Conservation (phyloP, 2,797 vertebrate genomes). For the Pyrocephalus nanus region DNA sequence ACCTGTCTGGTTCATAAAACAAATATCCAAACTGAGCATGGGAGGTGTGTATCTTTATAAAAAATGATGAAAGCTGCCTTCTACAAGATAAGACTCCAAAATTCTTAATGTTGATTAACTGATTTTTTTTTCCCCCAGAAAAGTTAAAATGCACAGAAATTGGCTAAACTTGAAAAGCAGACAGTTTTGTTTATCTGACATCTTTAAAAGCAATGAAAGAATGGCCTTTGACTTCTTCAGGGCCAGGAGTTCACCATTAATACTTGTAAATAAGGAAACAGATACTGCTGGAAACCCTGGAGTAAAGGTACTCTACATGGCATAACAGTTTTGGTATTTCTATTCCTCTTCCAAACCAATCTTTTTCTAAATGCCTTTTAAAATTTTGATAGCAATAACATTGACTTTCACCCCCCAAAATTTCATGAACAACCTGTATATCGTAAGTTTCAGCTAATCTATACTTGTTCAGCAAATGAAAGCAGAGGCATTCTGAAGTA, state of each 20-base stretch:
- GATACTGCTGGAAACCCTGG: neutral
- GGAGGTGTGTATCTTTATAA: neutral
- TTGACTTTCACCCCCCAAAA: neutral
- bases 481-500: neutral
- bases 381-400: neutral
- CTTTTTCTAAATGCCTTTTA: neutral
- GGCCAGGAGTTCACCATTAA: neutral
- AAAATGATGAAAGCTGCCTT: neutral
- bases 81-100: neutral
- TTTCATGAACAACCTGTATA: neutral
- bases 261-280: neutral
- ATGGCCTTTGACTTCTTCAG: neutral
- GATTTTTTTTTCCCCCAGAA: neutral
- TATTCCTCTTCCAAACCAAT: neutral
- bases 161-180: neutral
- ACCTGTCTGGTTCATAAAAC: neutral
- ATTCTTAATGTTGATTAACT: neutral
- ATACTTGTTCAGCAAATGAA: neutral
- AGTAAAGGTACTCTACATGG: neutral
- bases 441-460: neutral
- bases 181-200: neutral
- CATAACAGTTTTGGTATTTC: neutral
- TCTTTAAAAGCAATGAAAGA: neutral
- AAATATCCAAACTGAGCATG: neutral
- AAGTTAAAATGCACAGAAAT: neutral